Conservation (phyloP, 2,113 vertebrate genomes). For the Epinephelus moara region DNA sequence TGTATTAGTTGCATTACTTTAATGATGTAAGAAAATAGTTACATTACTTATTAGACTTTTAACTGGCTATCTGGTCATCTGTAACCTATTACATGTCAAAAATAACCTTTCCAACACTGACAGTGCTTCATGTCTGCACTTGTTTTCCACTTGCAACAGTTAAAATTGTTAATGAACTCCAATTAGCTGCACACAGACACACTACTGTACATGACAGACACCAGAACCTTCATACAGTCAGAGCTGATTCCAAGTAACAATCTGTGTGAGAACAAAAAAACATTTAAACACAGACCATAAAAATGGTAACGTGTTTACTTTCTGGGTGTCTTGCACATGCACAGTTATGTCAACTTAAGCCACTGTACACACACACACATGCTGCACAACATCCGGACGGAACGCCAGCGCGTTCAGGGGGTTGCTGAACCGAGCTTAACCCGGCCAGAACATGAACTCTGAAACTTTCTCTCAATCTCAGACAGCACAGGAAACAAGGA, state of each 20-base stretch:
- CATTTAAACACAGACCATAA: background rate
- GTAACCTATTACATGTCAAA: too few species aligned
- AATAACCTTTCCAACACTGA: too few species aligned
- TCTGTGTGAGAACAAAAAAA: background rate
- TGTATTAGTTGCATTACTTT: too few species aligned
- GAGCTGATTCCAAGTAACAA: background rate
- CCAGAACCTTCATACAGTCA: background rate
- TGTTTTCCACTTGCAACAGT: background rate
- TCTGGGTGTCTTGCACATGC: background rate
- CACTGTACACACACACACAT: background rate
- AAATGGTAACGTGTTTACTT: constrained; percentile 2
- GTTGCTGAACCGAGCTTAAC: constrained; percentile 2
- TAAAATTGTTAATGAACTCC: background rate
- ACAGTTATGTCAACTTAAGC: constrained; percentile 3
- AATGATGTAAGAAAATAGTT: too few species aligned
- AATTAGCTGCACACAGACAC: background rate
- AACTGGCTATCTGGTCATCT: too few species aligned
- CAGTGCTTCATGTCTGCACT: background rate
- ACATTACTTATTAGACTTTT: too few species aligned
- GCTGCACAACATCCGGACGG: too few species aligned
- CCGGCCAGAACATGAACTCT: constrained; percentile 11
- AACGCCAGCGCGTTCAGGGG: background rate
- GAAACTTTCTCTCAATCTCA: constrained; percentile 27
- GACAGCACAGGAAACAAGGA: constrained; percentile 20
- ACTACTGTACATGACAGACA: background rate